Percentiles rank a stretch among this genome's conserved stretches.
phyloP scores from a whole-genome alignment of 1,140 invertebrate genomes.

The Drosophila lini region DNA sequence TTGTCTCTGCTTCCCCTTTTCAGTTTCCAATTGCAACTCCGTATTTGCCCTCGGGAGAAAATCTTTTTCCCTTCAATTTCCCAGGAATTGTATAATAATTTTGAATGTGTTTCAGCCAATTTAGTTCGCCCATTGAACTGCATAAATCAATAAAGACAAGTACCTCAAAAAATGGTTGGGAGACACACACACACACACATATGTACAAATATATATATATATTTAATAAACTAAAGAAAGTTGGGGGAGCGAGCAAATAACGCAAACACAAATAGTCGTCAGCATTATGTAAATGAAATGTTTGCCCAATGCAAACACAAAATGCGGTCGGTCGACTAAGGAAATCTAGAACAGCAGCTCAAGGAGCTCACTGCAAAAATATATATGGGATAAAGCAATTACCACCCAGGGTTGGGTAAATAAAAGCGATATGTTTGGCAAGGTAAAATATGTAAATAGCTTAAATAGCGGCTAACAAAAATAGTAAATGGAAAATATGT shows the following conservation, averaged over 20 bases:
- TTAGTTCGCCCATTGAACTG: constrained; percentile 35
- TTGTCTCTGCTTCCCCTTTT: constrained; percentile 10
- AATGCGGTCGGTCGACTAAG: constrained; percentile 54
- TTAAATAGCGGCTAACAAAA: constrained; percentile 6
- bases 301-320: constrained; percentile 70
- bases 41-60: background rate
- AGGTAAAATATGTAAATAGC: constrained; percentile 4
- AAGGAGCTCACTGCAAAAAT: constrained; percentile 28
- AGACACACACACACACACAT: constrained; percentile 11
- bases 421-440: constrained; percentile 3
- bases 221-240: constrained; percentile 45
- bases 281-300: constrained; percentile 81
- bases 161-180: constrained; percentile 15
- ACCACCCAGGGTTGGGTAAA: constrained; percentile 19
- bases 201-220: constrained; percentile 1
- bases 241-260: constrained; percentile 49
- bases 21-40: constrained; percentile 11
- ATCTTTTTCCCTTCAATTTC: constrained; percentile 8
- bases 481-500: constrained; percentile 13
- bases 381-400: constrained; percentile 23
- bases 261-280: constrained; percentile 66
- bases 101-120: constrained; percentile 37
- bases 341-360: constrained; percentile 46
- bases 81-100: constrained; percentile 27
- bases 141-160: constrained; percentile 66